phyloP scores from a whole-genome alignment of 1,140 invertebrate species.

The Ylistrum balloti region DNA sequence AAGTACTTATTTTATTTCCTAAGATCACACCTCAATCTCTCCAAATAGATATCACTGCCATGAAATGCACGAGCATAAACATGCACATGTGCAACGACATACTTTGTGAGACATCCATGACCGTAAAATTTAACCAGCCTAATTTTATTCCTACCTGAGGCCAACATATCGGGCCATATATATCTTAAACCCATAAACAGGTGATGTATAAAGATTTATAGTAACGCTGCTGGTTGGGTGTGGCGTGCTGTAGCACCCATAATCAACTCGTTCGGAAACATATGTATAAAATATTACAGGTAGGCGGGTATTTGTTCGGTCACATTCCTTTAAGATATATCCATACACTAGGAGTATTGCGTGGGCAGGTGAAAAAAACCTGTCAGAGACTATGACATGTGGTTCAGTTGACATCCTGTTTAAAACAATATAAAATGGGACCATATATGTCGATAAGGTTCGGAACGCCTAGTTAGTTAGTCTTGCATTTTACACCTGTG shows the following conservation, averaged over 20 bases:
- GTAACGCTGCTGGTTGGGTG: not conserved
- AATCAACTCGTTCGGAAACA: not conserved
- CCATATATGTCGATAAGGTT: not conserved
- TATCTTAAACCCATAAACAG: not conserved
- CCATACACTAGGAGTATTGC: not conserved
- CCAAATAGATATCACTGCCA: too few relatives aligned
- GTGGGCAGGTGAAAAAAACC: too few relatives aligned
- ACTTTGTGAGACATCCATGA: too few relatives aligned
- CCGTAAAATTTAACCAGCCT: too few relatives aligned
- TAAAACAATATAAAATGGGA: not conserved
- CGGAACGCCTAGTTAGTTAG: too few relatives aligned
- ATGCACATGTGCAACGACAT: too few relatives aligned
- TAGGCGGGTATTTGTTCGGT: conserved; percentile 1
- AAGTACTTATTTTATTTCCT: too few relatives aligned
- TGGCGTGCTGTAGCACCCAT: not conserved
- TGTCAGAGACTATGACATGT: too few relatives aligned
- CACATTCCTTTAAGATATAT: not conserved
- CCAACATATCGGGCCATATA: not conserved
- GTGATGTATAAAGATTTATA: not conserved
- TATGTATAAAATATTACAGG: not conserved
- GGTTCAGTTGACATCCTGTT: not conserved
- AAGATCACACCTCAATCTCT: too few relatives aligned
- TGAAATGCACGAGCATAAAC: too few relatives aligned
- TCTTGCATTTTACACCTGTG: too few relatives aligned
- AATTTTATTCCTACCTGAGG: not conserved